Evolutionary conservation across 2,888 invertebrate genomes (phyloP), one percentile per base, ranked within the genome.

Genomic region (Acrobeloides nanus): DNA sequence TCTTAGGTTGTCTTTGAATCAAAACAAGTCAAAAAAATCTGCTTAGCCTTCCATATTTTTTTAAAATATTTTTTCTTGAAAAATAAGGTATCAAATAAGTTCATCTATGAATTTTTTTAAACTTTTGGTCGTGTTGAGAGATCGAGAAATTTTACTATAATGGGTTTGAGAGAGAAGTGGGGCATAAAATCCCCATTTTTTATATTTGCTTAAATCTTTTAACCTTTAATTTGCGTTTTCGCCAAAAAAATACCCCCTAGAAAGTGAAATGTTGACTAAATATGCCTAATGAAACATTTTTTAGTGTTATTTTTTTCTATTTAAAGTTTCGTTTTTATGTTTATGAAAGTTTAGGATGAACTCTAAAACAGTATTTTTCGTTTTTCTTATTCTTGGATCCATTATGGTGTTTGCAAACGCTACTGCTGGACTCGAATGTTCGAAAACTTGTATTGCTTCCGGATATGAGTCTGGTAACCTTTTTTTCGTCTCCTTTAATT

Each of bases 21-120:
- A n/a, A n/a, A n/a, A n/a, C n/a, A n/a, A n/a, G n/a, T n/a, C n/a
- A n/a, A n/a, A n/a, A n/a, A n/a, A n/a, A n/a, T n/a, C n/a, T n/a
- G n/a, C n/a, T n/a, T n/a, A n/a, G 18, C 20, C 2, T 41, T 32
- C 32, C 3, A 15, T 24, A 35, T n/a, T 35, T 35, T n/a, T 35
- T 25, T 4, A 35, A 35, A 35, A n/a, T n/a, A 35, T 35, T 34
- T 35, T 35, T 25, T n/a, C 23, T 25, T 24, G 25, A 35, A n/a
- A 24, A 5, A n/a, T 35, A 5, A 5, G 15, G 23, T n/a, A 15
- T n/a, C 5, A 24, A n/a, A 15, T 25, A 35, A 35, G 25, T 35
- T n/a, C 5, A n/a, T 35, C 25, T 4, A 3, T 34, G 10, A n/a
- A 23, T 34, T 34, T 10, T 6, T 34, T 10, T 34, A 35, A 15